Evolutionary conservation across 2,113 vertebrate species (phyloP), one percentile per base, ranked within the genome.

Genomic region (Gavia stellata): DNA sequence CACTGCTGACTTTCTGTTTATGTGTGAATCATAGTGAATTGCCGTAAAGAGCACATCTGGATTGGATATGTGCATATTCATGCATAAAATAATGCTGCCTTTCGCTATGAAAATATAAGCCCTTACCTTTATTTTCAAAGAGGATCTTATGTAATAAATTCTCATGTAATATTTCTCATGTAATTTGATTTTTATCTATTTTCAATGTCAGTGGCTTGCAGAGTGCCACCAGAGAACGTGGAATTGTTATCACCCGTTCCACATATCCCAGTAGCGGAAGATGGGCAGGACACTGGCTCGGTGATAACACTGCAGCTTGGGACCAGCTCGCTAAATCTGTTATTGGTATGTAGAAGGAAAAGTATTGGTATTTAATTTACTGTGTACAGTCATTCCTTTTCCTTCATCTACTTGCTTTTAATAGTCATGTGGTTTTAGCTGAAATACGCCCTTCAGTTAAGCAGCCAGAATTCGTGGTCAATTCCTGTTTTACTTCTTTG

Each of bases 221-320:
- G 20, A 75, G 8, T 3, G 75, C 66, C 92, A 98, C 97, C 6
- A 70, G 78, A 4, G 68, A 98, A 93, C 97, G 97, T 40, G 98
- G 98, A 2, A 72, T 98, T 0, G 3, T 98, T 79, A 68, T 98
- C 79, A 67, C 93, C 90, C 98, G 99, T 40, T 99, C 99, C 81
- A 99, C 99, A 0, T 99, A 98, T 78, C 99, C 99, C 31, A 97
- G 98, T 23, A 99, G 99, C 49, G 99, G 99, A 13, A 98, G 92
- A 78, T 99, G 99, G 99, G 93, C 96, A 6, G 99, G 99, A 33
- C 99, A 99, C 95, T 99, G 99, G 99, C 98, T 99, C 5, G 99
- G 99, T 20, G 99, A 99, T 95, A 99, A 99, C 94, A 68, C 12
- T 0, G 95, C 99, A 3, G 86, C 86, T 6, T 99, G 99, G 99